A percentile compares a stretch with the other conserved stretches of the same genome.
These are phyloP conservation scores for Gymnocheta viridis DNA, from an alignment of 2,888 invertebrate genomes.

Conservation along the genomic window DNA sequence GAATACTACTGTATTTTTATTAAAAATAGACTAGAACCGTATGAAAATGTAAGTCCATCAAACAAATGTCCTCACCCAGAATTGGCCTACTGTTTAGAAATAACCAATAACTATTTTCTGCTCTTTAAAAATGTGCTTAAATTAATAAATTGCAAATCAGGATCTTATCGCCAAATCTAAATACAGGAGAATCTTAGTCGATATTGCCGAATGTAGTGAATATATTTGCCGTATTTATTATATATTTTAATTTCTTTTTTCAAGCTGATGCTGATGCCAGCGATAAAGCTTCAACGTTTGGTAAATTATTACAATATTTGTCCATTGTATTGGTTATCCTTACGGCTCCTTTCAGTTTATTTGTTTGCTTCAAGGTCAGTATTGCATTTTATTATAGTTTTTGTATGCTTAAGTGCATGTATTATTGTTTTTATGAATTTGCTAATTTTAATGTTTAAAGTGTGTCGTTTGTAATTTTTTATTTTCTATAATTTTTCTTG, in stretches of 20 bases:
- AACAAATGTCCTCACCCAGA: too few species aligned
- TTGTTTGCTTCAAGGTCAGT: constrained; percentile 68
- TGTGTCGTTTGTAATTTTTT: constrained; percentile 19
- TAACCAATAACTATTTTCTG: too few species aligned
- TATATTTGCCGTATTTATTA: not conserved
- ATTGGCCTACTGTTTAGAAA: too few species aligned
- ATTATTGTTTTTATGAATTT: constrained; percentile 19
- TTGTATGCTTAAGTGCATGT: not conserved
- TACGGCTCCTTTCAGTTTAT: constrained; percentile 95
- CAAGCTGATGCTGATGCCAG: constrained; percentile 85
- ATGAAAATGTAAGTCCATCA: too few species aligned
- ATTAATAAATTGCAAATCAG: too few species aligned
- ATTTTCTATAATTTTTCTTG: constrained; percentile 91
- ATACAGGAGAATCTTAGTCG: too few species aligned
- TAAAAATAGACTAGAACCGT: too few species aligned
- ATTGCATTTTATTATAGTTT: not conserved
- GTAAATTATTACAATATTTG: constrained; percentile 90
- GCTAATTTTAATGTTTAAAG: constrained; percentile 43
- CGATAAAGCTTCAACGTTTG: constrained; percentile 88
- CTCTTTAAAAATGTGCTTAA: too few species aligned
- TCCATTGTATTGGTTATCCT: constrained; percentile 92
- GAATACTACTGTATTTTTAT: too few species aligned
- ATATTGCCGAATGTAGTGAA: too few species aligned
- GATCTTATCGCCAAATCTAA: too few species aligned
- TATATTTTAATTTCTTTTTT: not conserved